phyloP scores from a whole-genome alignment of 1,140 invertebrate species.

The Araneus ventricosus region DNA sequence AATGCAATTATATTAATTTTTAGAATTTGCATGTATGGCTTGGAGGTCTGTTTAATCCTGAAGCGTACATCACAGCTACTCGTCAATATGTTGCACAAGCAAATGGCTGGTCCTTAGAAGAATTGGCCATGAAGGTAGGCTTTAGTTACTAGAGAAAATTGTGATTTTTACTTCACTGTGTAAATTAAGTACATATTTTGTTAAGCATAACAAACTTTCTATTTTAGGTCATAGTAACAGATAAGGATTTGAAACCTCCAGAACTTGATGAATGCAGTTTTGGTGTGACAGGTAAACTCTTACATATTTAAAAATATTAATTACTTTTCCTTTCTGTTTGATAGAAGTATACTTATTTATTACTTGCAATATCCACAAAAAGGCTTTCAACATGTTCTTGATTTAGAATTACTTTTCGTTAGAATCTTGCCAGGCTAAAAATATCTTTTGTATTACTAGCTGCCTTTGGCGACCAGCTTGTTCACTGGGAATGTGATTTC shows the following conservation, averaged over 20 bases:
- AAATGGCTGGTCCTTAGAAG: conserved; percentile 92
- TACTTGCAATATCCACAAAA: not conserved
- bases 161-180: too few relatives aligned
- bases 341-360: not conserved
- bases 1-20: conserved; percentile 77
- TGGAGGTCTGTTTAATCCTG: conserved; percentile 97
- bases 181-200: too few relatives aligned
- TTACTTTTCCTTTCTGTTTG: not conserved
- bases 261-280: conserved; percentile 89
- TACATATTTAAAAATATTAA: conserved; percentile 67
- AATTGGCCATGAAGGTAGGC: conserved; percentile 91
- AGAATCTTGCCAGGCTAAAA: too few relatives aligned
- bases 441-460: too few relatives aligned
- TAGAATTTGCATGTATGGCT: conserved; percentile 96
- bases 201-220: not conserved
- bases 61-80: conserved; percentile 99
- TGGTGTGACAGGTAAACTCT: conserved; percentile 84
- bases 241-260: conserved; percentile 80
- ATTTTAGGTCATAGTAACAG: conserved; percentile 84
- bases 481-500: too few relatives aligned
- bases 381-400: too few relatives aligned
- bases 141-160: too few relatives aligned
- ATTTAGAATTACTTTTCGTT: too few relatives aligned
- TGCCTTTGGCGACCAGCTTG: too few relatives aligned
- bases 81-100: conserved; percentile 97